phyloP scores from a whole-genome alignment of 1,140 invertebrate genomes.

The Anadara kagoshimensis region DNA sequence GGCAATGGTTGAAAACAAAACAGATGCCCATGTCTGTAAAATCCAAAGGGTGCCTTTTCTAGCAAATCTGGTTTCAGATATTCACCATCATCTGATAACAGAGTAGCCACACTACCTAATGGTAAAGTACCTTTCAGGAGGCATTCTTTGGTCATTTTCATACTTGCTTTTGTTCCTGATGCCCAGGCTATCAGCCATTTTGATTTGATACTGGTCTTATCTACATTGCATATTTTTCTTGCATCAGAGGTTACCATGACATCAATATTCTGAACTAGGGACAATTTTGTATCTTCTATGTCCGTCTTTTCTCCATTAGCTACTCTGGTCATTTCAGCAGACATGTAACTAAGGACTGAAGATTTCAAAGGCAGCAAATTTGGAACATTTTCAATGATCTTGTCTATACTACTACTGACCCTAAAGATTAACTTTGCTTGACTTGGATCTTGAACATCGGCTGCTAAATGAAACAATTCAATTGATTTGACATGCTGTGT shows the following conservation, averaged over 20 bases:
- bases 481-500: slow-evolving; percentile 62
- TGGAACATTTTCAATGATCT: background rate
- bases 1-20: slow-evolving; percentile 41
- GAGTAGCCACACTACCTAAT: slow-evolving; percentile 29
- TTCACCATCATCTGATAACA: slow-evolving; percentile 9
- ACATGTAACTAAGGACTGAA: background rate
- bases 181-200: slow-evolving; percentile 30
- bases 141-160: background rate
- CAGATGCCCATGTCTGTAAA: slow-evolving; percentile 32
- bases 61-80: background rate
- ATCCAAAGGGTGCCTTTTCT: slow-evolving; percentile 14
- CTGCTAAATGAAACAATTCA: slow-evolving; percentile 53
- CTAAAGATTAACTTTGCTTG: slow-evolving; percentile 11
- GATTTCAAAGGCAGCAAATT: background rate
- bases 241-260: background rate
- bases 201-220: background rate
- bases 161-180: background rate
- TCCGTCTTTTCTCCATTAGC: background rate
- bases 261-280: background rate
- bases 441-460: slow-evolving; percentile 8
- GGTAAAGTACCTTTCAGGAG: slow-evolving; percentile 26
- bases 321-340: background rate
- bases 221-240: background rate
- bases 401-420: background rate
- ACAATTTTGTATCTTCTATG: background rate